A percentile compares a stretch with the other conserved stretches of the same genome.
phyloP scores from a whole-genome alignment of 2,113 vertebrate species.

The Pelvicachromis taeniatus region DNA sequence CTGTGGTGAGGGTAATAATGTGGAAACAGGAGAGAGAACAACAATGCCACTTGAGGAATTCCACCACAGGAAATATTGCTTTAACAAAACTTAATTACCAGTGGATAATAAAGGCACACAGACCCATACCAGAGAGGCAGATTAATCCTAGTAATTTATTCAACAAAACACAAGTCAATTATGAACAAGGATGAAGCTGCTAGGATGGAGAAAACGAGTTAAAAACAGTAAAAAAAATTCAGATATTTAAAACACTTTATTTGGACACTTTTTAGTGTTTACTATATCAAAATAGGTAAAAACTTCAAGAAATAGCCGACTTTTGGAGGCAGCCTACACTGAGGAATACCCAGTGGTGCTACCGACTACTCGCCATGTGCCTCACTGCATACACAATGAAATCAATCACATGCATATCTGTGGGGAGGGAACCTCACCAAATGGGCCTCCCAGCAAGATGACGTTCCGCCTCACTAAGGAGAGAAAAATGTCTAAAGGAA shows the following conservation, averaged over 20 bases:
- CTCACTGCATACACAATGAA: neutral
- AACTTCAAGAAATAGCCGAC: neutral
- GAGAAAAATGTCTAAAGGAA: neutral
- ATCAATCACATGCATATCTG: neutral
- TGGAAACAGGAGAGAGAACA: neutral
- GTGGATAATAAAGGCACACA: neutral
- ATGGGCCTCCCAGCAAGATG: neutral
- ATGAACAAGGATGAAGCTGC: neutral
- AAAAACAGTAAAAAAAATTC: neutral
- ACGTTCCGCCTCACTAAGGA: neutral
- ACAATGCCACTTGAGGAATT: neutral
- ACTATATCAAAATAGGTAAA: neutral
- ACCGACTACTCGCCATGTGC: neutral
- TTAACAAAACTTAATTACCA: neutral
- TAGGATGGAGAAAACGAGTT: accelerated
- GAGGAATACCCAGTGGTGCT: neutral
- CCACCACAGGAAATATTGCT: neutral
- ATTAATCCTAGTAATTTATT: neutral
- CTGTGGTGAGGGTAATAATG: neutral
- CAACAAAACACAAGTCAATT: neutral
- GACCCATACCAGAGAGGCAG: neutral
- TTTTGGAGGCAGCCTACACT: neutral
- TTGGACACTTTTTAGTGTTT: neutral
- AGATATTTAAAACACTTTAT: too few relatives aligned
- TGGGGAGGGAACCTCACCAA: neutral